Evolutionary conservation across 2,888 invertebrate species (phyloP), one percentile per base, ranked within the genome.

Genomic region (Cylloceria caligata): DNA sequence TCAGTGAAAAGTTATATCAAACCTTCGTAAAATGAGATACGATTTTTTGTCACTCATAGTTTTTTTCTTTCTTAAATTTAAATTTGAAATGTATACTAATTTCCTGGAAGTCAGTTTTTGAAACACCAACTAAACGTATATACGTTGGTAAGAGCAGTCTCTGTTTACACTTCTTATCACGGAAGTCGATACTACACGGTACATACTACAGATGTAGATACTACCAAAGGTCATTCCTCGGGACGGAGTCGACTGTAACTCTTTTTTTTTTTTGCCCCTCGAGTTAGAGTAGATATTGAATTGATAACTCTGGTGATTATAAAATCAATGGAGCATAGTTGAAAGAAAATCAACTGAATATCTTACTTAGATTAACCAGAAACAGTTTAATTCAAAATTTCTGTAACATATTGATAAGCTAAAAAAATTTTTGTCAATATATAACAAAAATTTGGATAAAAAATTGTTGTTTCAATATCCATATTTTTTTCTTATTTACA

Each of bases 131-230:
- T 13, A 24, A 72, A 67, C 52, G 65, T 57, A 65, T 16, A 67
- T 65, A 36, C 27, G 27, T 19, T 19, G 52, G 52, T 62, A 60
- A 60, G 36, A 60, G 60, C 34, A 34, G 60, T 52, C 49, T 69
- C 21, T 78, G 78, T 78, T 78, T 78, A 78, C 65, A 47, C 45
- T 57, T 67, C 78, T 72, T 49, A 64, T 72, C 47, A 57, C 47
- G 3, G 7, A 39, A 69, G 30, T 47, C 27, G 47, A 57, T 65
- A 27, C 34, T 55, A 52, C 13, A 67, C 49, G 36, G 36, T 30
- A 55, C 55, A 55, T 42, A 55, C 11, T 42, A 52, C 5, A 69
- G 19, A 60, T 39, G 57, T 55, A 57, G 60, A 75, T 42, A 11
- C 11, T 34, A 55, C 24, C 34, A 77, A 45, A 77, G 77, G 69